Conservation (phyloP, 2,888 invertebrate genomes). For the Ochropleura plecta region DNA sequence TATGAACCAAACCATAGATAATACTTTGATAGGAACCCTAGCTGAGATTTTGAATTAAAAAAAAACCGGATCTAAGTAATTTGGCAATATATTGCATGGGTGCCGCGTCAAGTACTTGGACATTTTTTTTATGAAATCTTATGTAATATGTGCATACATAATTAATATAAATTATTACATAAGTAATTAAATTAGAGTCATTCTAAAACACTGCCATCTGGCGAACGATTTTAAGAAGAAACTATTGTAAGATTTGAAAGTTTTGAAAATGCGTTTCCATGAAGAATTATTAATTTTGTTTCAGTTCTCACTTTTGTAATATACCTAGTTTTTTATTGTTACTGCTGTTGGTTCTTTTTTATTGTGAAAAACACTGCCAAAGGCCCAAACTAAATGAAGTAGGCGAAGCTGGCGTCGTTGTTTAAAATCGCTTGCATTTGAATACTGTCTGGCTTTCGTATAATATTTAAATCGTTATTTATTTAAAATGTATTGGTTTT, state of each 20-base stretch:
- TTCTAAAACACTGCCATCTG: neutral
- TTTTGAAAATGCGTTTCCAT: neutral
- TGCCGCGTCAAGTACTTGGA: neutral
- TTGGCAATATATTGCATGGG: neutral
- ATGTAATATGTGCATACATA: too few relatives aligned
- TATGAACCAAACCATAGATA: too few relatives aligned
- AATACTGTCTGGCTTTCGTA: conserved; percentile 36
- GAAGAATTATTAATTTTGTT: neutral
- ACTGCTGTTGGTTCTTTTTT: neutral
- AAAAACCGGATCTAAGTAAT: neutral
- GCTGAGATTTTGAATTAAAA: neutral
- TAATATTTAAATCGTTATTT: conserved; percentile 46
- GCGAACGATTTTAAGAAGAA: neutral
- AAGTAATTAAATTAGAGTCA: neutral
- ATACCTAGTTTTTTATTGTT: neutral
- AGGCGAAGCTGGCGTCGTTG: neutral
- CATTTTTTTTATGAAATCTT: neutral
- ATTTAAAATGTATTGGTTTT: conserved; percentile 56
- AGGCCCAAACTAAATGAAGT: neutral
- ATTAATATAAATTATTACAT: neutral
- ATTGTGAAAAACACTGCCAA: neutral
- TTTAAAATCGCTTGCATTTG: conserved; percentile 33
- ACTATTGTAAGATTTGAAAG: neutral
- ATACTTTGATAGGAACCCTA: conserved; percentile 13
- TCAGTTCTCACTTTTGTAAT: neutral